Conservation (phyloP, 2,113 vertebrate genomes). For the Stictonetta naevosa region DNA sequence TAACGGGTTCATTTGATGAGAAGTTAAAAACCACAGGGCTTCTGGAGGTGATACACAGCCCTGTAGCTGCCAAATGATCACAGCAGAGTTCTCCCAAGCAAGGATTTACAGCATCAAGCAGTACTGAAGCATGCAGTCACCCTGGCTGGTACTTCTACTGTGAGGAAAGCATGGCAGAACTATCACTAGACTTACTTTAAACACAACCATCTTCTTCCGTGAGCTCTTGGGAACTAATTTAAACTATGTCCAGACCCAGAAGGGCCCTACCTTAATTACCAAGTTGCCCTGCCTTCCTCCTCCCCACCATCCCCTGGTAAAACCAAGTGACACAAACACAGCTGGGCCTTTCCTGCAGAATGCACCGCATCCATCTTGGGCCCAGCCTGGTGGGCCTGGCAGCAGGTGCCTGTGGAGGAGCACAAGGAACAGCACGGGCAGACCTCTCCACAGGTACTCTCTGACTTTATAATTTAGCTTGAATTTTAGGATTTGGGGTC, state of each 20-base stretch:
- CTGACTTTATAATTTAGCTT: neutral
- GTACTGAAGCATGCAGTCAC: neutral
- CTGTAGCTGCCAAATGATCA: neutral
- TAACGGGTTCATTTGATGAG: neutral
- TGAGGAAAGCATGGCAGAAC: neutral
- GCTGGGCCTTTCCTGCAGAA: neutral
- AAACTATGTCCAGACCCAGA: neutral
- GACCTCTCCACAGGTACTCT: neutral
- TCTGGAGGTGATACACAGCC: neutral
- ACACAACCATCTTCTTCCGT: neutral
- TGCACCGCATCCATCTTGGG: neutral
- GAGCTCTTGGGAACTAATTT: neutral
- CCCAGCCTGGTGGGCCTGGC: neutral
- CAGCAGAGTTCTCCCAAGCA: neutral
- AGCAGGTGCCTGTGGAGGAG: neutral
- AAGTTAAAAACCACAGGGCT: slow-evolving; percentile 3
- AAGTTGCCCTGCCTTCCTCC: neutral
- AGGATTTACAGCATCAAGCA: neutral
- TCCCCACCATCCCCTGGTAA: neutral
- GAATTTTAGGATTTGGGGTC: neutral
- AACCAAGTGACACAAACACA: neutral
- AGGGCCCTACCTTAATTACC: neutral
- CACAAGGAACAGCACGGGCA: neutral
- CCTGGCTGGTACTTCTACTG: neutral
- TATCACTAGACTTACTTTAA: neutral